These are phyloP conservation scores for Elanus axillaris DNA, from an alignment of 2,113 vertebrate genomes.

Conservation along the genomic window DNA sequence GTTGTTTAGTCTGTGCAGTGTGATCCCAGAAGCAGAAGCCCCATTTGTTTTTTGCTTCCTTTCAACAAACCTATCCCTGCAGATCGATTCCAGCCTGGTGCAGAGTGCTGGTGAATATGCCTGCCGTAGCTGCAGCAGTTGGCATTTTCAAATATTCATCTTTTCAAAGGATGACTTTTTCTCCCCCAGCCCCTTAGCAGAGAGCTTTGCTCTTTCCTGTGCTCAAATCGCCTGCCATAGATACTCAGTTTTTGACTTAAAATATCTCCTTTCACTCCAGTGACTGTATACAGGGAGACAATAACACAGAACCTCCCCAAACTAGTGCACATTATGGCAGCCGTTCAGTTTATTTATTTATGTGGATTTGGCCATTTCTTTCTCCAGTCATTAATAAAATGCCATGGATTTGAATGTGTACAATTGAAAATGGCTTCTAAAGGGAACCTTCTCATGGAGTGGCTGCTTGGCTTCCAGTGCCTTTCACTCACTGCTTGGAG, in stretches of 20 bases:
- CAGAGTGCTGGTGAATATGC: not conserved
- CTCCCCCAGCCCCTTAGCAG: not conserved
- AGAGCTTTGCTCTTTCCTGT: not conserved
- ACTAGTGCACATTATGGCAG: not conserved
- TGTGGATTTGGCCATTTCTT: not conserved
- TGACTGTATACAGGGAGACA: not conserved
- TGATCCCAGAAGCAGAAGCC: not conserved
- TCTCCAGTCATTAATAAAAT: not conserved
- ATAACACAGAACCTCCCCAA: not conserved
- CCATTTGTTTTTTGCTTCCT: not conserved
- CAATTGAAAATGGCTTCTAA: not conserved
- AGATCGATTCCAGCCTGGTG: not conserved
- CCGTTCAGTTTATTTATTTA: not conserved
- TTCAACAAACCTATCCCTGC: not conserved
- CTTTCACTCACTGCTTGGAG: not conserved
- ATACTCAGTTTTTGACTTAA: not conserved
- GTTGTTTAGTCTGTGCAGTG: not conserved
- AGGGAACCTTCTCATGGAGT: not conserved
- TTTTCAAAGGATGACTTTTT: not conserved
- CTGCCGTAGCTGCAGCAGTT: conserved; percentile 1
- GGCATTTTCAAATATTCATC: conserved; percentile 57
- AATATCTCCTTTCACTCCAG: not conserved
- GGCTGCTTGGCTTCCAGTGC: not conserved
- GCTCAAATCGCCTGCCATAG: not conserved
- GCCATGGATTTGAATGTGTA: not conserved